These are phyloP conservation scores for Andrena hattorfiana DNA, from an alignment of 2,888 invertebrate species.

Conservation along the genomic window DNA sequence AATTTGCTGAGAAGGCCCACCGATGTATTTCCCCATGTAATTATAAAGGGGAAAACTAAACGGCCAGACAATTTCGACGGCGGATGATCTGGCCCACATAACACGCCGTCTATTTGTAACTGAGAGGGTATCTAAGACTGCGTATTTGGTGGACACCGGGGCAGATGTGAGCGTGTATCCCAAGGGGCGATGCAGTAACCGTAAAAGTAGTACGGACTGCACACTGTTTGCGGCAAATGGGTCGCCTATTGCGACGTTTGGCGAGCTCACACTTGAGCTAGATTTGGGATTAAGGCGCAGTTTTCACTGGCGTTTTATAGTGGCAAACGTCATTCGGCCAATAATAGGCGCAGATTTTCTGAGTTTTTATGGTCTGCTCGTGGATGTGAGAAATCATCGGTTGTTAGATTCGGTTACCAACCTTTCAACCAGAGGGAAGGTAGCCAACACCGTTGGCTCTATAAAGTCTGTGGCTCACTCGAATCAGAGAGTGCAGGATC, in stretches of 20 bases:
- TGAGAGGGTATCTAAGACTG: too few relatives aligned
- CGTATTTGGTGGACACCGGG: too few relatives aligned
- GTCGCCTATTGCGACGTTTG: neutral
- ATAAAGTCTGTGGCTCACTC: neutral
- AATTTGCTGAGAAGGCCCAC: too few relatives aligned
- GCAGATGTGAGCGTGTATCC: neutral
- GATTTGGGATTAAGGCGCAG: neutral
- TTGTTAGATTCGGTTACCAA: neutral
- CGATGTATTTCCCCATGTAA: too few relatives aligned
- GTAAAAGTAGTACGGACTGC: neutral
- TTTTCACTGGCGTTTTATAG: neutral
- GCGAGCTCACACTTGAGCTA: neutral
- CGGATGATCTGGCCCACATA: too few relatives aligned
- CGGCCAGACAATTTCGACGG: too few relatives aligned
- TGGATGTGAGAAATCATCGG: neutral
- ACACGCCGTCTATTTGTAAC: too few relatives aligned
- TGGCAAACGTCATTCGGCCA: neutral
- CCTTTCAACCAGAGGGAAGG: neutral
- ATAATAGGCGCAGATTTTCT: neutral
- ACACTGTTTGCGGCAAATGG: neutral
- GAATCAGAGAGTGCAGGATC: neutral
- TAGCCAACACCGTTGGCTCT: neutral
- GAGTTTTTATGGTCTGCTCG: neutral
- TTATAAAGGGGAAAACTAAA: too few relatives aligned
- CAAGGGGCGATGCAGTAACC: neutral